phyloP scores from a whole-genome alignment of 2,797 vertebrate genomes.

The Synanceia verrucosa region DNA sequence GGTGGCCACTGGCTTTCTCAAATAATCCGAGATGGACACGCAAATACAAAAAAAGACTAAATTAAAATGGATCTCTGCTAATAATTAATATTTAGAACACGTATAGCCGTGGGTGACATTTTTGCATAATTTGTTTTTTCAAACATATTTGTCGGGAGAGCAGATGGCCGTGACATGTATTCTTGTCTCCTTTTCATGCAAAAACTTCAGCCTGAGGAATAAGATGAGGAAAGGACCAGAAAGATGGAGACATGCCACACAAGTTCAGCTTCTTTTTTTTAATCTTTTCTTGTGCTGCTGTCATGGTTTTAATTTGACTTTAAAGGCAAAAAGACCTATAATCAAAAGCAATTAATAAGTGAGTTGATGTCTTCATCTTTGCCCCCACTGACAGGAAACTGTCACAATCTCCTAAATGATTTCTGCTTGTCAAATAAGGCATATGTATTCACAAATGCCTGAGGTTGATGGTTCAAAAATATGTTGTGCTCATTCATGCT shows the following conservation, averaged over 20 bases:
- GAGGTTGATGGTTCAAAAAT: background rate
- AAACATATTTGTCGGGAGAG: background rate
- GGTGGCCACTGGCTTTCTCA: background rate
- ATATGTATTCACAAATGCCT: background rate
- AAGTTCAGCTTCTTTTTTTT: background rate
- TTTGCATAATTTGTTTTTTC: background rate
- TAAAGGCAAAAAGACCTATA: background rate
- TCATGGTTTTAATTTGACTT: background rate
- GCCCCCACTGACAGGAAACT: background rate
- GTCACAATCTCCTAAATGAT: background rate
- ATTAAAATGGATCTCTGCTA: background rate
- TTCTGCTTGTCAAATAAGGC: background rate
- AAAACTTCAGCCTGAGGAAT: background rate
- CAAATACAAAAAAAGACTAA: background rate
- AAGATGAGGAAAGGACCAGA: background rate
- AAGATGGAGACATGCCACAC: background rate
- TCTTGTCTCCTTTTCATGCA: background rate
- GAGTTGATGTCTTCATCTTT: background rate
- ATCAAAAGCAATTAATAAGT: constrained; percentile 13
- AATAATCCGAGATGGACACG: background rate
- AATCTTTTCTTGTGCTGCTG: background rate
- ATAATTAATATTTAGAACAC: background rate
- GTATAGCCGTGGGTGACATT: background rate
- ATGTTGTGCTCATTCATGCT: background rate
- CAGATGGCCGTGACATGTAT: background rate